These are phyloP conservation scores for Notothenia rossii DNA, from an alignment of 2,113 vertebrate genomes.

Conservation along the genomic window DNA sequence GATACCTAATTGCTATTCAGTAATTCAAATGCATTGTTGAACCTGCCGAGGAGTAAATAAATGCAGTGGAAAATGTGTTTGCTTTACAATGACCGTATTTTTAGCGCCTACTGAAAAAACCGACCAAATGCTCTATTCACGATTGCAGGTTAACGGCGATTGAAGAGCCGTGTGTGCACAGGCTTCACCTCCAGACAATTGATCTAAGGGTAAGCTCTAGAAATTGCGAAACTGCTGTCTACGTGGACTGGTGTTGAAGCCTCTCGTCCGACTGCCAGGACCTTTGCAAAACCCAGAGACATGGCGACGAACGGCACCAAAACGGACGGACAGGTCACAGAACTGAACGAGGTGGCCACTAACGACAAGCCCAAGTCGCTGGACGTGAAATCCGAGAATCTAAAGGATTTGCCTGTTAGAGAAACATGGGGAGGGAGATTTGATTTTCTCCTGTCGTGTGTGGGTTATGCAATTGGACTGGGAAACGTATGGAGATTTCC, in stretches of 20 bases:
- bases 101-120: slow-evolving; percentile 42
- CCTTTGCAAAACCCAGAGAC: slow-evolving; percentile 89
- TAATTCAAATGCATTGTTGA: background rate
- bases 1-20: background rate
- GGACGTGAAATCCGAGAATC: slow-evolving; percentile 92
- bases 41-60: slow-evolving; percentile 7
- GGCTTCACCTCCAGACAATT: slow-evolving; percentile 71
- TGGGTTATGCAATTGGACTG: slow-evolving; percentile 98
- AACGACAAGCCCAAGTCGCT: slow-evolving; percentile 94
- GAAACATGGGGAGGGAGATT: slow-evolving; percentile 97
- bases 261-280: slow-evolving; percentile 88
- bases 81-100: slow-evolving; percentile 41
- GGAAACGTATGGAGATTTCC: slow-evolving; percentile 99
- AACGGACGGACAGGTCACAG: slow-evolving; percentile 94
- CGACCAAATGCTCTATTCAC: slow-evolving; percentile 72
- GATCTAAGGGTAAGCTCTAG: slow-evolving; percentile 67
- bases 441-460: slow-evolving; percentile 98
- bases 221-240: slow-evolving; percentile 96
- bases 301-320: slow-evolving; percentile 96
- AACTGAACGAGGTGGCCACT: slow-evolving; percentile 92
- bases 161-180: slow-evolving; percentile 70
- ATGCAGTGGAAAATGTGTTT: slow-evolving; percentile 36
- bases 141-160: slow-evolving; percentile 80
- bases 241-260: slow-evolving; percentile 94
- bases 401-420: slow-evolving; percentile 89